A percentile compares a stretch with the other conserved stretches of the same genome.
These are phyloP conservation scores for Leucoraja erinaceus DNA, from an alignment of 2,113 vertebrate species.

Conservation along the genomic window DNA sequence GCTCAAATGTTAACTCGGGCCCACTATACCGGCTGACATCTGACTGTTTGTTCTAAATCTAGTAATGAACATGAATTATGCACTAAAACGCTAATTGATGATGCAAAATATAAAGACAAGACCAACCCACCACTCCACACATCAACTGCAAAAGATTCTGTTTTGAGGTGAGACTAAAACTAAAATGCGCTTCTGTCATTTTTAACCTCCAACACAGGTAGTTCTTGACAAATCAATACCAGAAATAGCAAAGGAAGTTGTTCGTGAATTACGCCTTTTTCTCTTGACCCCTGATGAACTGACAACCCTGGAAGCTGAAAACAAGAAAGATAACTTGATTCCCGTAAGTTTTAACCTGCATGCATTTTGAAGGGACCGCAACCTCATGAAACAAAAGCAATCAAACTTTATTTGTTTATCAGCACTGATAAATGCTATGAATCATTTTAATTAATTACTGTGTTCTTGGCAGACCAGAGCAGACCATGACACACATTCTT, in stretches of 20 bases:
- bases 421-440: not conserved
- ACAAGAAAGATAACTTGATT: constrained; percentile 60
- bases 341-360: constrained; percentile 51
- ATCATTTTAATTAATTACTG: not conserved
- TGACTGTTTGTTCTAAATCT: not conserved
- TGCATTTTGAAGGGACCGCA: not conserved
- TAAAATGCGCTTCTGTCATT: not conserved
- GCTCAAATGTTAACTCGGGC: not conserved
- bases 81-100: not conserved
- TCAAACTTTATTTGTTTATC: not conserved
- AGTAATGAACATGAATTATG: not conserved
- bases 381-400: not conserved
- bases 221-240: constrained; percentile 56
- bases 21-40: no score
- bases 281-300: constrained; percentile 62
- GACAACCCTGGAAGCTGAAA: constrained; percentile 58
- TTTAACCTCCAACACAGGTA: constrained; percentile 47
- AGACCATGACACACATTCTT: not conserved
- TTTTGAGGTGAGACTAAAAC: not conserved
- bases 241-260: constrained; percentile 54
- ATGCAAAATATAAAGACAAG: not conserved
- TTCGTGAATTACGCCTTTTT: constrained; percentile 59
- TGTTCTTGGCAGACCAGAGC: not conserved
- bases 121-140: not conserved
- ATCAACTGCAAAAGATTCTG: not conserved